Percentiles rank a stretch among this genome's conserved stretches.
Conservation (phyloP, 1,140 invertebrate species). For the Sarcophaga peregrina region DNA sequence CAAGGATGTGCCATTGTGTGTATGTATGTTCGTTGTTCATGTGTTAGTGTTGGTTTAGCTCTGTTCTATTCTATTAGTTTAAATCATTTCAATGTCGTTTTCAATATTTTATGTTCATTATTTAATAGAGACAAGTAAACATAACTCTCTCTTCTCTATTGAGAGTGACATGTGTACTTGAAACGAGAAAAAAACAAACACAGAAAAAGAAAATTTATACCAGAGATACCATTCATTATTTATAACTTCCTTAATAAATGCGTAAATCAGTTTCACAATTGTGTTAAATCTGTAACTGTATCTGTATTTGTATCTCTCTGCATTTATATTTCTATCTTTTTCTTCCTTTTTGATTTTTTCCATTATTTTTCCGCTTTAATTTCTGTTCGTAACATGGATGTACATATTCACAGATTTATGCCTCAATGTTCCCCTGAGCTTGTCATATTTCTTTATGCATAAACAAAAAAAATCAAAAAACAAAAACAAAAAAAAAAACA, state of each 20-base stretch:
- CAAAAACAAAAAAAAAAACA: too few relatives aligned
- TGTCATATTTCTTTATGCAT: background rate
- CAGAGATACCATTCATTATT: background rate
- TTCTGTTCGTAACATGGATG: background rate
- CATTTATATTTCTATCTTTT: background rate
- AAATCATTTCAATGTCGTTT: conserved; percentile 3
- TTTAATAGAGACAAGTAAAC: conserved; percentile 3
- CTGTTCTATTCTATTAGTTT: background rate
- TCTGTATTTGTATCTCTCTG: background rate
- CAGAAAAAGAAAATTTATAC: background rate
- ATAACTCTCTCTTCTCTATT: background rate
- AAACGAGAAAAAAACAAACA: background rate
- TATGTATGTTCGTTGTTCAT: background rate
- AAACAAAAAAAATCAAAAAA: background rate
- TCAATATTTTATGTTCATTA: conserved; percentile 27
- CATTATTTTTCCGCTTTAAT: background rate
- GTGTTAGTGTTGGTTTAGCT: too few relatives aligned
- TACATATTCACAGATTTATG: too few relatives aligned
- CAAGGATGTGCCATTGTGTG: background rate
- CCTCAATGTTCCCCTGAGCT: background rate
- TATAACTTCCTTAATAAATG: conserved; percentile 32
- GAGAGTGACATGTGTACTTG: background rate
- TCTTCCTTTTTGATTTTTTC: background rate
- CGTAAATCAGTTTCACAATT: conserved; percentile 15
- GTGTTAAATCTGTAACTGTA: background rate